Base-by-base conservation (phyloP, 2,888 invertebrate species). In the Pollenia labialis region DNA sequence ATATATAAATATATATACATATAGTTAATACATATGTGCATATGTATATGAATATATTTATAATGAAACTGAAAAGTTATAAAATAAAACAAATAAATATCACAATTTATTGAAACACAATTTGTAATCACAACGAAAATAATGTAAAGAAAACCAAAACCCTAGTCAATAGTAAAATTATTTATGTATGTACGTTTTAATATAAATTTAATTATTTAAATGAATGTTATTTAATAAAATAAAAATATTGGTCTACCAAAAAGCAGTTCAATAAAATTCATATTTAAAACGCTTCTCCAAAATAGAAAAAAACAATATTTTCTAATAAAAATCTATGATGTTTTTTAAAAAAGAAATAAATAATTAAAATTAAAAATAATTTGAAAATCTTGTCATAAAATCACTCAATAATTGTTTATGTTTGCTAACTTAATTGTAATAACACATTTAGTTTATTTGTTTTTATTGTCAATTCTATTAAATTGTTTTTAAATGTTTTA, bases 151-250 rank as follows among this genome's bases (percentile, higher is more conserved):
- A 76, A 85, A 23, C 1, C 46, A 86, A 91, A 89, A 91, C 90
- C 92, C 92, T 92, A 92, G 92, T 92, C 92, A 92, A 92, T 92
- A 92, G 92, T 89, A 90, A 92, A 92, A 91, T 91, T 92, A 92
- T 92, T 91, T 92, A 91, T 90, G 88, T 86, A 62, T 72, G 11
- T 87, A 75, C 80, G 10, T 81, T 69, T 85, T 72, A 85, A 64
- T 81, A 40, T 85, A 60, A 84, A 81, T 66, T 68, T 80, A 81
- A 72, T 69, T 66, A 69, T 79, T 68, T 62, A 48, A 80, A 56
- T 44, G 42, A 62, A 56, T 76, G 50, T 81, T 72, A 58, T 72
- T 66, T 77, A 60, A 56, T 58, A 23, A 66, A 48, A 72, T 23
- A 74, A 69, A 54, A 44, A 69, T 79, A 74, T 79, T 84, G 77